Percentiles rank a stretch among this genome's conserved stretches.
Conservation (phyloP, 2,113 vertebrate genomes). For the Gallinago jamesoni region DNA sequence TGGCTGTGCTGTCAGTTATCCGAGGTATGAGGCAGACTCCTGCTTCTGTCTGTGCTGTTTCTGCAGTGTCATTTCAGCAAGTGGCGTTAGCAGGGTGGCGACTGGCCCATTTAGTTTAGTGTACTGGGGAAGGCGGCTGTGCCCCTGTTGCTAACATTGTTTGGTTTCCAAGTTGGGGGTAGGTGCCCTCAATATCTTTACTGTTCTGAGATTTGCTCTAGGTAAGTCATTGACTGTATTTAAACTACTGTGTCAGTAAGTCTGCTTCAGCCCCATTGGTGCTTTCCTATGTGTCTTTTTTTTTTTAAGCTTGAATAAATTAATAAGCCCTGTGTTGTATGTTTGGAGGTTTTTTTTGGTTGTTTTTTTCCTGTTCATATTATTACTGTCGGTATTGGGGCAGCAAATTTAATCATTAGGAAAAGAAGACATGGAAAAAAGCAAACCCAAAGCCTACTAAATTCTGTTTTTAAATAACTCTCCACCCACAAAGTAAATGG, state of each 20-base stretch:
- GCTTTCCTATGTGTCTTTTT: neutral
- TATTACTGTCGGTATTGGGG: neutral
- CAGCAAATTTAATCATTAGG: neutral
- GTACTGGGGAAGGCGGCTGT: neutral
- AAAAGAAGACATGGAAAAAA: neutral
- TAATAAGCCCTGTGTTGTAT: neutral
- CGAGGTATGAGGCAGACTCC: neutral
- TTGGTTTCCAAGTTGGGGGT: neutral
- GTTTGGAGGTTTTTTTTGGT: fast-evolving
- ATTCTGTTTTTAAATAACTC: neutral
- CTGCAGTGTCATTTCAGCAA: neutral
- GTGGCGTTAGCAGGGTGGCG: fast-evolving
- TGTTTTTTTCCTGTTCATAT: neutral
- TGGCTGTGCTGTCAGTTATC: neutral
- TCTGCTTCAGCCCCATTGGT: neutral
- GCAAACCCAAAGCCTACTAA: neutral
- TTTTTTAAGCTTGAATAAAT: neutral
- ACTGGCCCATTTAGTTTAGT: neutral
- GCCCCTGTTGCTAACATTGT: too few species aligned
- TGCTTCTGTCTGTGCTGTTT: neutral
- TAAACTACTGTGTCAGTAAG: neutral
- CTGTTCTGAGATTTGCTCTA: neutral
- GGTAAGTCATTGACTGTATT: neutral
- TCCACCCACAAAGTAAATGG: neutral
- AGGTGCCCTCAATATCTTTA: neutral